These are phyloP conservation scores for Tipula helvola DNA, from an alignment of 2,888 invertebrate species.

Conservation along the genomic window DNA sequence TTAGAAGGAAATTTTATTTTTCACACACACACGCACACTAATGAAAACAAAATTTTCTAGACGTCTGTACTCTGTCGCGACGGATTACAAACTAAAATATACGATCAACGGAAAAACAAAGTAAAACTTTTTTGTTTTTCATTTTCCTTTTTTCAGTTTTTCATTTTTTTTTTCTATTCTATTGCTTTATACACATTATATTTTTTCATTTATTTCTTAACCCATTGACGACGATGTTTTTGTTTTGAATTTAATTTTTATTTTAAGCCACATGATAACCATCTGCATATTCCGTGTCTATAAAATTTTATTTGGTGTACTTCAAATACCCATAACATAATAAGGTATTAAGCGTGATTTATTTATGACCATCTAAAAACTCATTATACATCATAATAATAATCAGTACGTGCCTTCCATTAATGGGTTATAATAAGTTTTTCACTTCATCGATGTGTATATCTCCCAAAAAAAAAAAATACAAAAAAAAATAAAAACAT, in stretches of 20 bases:
- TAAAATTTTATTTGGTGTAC: background rate
- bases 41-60: background rate
- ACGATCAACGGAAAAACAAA: background rate
- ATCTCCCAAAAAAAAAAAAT: background rate
- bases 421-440: background rate
- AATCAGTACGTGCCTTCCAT: background rate
- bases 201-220: background rate
- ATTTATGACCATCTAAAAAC: background rate
- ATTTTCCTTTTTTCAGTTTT: background rate
- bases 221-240: background rate
- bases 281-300: background rate
- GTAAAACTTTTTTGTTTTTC: background rate
- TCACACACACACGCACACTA: background rate
- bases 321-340: background rate
- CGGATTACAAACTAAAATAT: constrained; percentile 5
- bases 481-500: background rate
- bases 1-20: background rate
- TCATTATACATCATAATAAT: background rate
- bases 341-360: background rate
- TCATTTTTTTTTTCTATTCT: background rate
- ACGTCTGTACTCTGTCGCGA: constrained; percentile 5
- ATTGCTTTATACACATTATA: background rate
- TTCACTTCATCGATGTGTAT: background rate
- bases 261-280: background rate
- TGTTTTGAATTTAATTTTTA: background rate